Evolutionary conservation across 1,140 invertebrate species (phyloP).

Genomic region (Ceratoteleas bidentatus): DNA sequence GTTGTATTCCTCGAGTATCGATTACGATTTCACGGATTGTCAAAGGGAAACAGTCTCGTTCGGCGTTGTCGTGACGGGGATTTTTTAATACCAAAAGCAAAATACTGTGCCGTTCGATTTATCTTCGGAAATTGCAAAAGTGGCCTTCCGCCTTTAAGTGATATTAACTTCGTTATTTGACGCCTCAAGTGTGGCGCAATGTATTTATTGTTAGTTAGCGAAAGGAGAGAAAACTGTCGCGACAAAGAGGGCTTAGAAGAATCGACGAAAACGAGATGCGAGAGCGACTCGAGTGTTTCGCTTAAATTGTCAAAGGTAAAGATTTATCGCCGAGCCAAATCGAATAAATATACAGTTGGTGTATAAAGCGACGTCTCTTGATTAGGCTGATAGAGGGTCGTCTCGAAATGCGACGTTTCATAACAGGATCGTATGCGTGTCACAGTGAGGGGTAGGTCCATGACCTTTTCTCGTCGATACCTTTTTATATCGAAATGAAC

Average conservation of each 20-base stretch:
- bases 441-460: background rate
- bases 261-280: background rate
- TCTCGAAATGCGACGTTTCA: background rate
- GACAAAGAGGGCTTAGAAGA: background rate
- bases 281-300: background rate
- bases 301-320: background rate
- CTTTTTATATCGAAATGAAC: background rate
- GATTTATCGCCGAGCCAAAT: background rate
- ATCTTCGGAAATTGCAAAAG: constrained; percentile 9
- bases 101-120: background rate
- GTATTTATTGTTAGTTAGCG: constrained; percentile 41
- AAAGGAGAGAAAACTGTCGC: background rate
- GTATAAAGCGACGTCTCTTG: background rate
- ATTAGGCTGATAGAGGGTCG: background rate
- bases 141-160: constrained; percentile 19
- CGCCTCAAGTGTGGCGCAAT: background rate
- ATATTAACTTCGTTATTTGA: constrained; percentile 47
- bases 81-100: constrained; percentile 31
- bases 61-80: background rate
- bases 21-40: constrained; percentile 21
- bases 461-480: background rate
- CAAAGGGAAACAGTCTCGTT: constrained; percentile 8
- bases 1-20: constrained; percentile 26
- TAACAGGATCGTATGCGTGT: background rate
- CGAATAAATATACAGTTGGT: constrained; percentile 2